These are phyloP conservation scores for Pteronotus mesoamericanus DNA, from an alignment of 2,797 vertebrate genomes.

Conservation along the genomic window DNA sequence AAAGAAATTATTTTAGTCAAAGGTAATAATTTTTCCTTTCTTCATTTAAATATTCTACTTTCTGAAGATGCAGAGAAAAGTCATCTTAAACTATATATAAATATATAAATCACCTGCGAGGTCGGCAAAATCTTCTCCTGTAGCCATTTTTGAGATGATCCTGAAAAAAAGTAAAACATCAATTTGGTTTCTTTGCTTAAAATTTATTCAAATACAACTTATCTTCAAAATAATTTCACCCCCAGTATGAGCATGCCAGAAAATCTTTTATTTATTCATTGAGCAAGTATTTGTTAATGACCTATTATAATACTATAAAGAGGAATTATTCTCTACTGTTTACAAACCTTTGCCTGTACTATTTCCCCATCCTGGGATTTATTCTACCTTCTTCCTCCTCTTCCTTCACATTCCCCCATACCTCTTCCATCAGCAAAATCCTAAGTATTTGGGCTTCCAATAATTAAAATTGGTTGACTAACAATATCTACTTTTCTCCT, in stretches of 20 bases:
- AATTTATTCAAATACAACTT: conserved; percentile 3
- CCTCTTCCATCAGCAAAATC: background rate
- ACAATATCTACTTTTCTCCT: background rate
- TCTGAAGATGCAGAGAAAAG: background rate
- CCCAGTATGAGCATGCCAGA: background rate
- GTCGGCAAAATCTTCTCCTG: conserved; percentile 79
- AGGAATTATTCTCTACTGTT: conserved; percentile 12
- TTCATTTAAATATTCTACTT: conserved; percentile 39
- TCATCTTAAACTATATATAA: conserved; percentile 25
- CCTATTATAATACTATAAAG: background rate
- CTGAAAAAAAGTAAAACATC: conserved; percentile 71
- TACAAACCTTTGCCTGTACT: background rate
- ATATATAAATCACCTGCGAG: conserved; percentile 51
- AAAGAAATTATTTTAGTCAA: conserved; percentile 11
- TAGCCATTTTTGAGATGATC: conserved; percentile 78
- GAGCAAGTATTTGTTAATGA: background rate
- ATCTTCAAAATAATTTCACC: background rate
- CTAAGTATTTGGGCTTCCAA: background rate
- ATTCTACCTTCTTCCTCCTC: background rate
- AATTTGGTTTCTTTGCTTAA: background rate
- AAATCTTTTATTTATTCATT: conserved; percentile 16
- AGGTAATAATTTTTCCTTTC: background rate
- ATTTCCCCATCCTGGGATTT: background rate
- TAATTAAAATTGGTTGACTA: conserved; percentile 13
- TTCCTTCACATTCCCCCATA: background rate